These are phyloP conservation scores for Eupelmus urozonus DNA, from an alignment of 2,888 invertebrate species.

Conservation along the genomic window DNA sequence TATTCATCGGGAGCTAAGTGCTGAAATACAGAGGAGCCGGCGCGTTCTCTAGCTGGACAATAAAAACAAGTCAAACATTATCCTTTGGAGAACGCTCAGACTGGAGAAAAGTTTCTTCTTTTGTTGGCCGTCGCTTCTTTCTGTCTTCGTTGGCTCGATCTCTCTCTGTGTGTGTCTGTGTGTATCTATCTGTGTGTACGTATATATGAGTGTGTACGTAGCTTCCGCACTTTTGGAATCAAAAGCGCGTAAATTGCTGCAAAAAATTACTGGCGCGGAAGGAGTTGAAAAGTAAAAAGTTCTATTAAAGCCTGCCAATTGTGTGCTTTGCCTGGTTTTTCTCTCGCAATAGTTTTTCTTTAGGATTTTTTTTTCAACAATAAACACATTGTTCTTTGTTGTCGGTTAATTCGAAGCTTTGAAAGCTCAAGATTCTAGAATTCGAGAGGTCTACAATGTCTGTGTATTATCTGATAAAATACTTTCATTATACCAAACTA, in stretches of 20 bases:
- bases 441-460: no score
- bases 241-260: conserved; percentile 53
- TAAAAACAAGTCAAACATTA: conserved; percentile 55
- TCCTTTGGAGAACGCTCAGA: conserved; percentile 27
- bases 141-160: background rate
- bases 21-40: background rate
- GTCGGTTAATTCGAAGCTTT: background rate
- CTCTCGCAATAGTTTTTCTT: conserved; percentile 23
- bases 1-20: conserved; percentile 40
- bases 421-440: no score
- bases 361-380: background rate
- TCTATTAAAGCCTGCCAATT: conserved; percentile 44
- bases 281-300: conserved; percentile 34
- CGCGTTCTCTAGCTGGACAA: conserved; percentile 28
- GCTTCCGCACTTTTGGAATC: conserved; percentile 49
- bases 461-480: no score
- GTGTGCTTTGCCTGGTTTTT: background rate
- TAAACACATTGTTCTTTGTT: conserved; percentile 2
- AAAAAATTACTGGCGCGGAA: conserved; percentile 23
- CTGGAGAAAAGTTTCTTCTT: conserved; percentile 39
- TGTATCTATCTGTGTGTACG: conserved; percentile 5
- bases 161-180: background rate
- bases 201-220: no score
- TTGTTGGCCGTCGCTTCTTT: conserved; percentile 26
- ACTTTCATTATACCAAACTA: no score